Conservation (phyloP, 2,888 invertebrate genomes). For the Cantharis lateralis region DNA sequence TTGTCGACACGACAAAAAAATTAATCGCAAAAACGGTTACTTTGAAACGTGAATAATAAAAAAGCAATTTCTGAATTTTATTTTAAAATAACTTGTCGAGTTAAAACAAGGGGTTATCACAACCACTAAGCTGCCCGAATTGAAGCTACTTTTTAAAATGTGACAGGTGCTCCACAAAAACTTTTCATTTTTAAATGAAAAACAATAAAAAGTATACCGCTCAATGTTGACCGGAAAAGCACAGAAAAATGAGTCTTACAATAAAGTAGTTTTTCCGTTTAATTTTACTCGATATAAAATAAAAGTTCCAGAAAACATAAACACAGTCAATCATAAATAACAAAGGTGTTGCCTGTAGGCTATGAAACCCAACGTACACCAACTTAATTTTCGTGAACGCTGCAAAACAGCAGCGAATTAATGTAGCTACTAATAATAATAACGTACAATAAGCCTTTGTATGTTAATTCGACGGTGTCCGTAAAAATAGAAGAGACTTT, state of each 20-base stretch:
- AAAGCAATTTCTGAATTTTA: constrained; percentile 7
- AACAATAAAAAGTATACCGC: neutral
- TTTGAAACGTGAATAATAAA: constrained; percentile 6
- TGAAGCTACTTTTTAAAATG: neutral
- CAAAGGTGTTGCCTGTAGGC: too few species aligned
- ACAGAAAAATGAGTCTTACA: neutral
- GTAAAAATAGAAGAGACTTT: too few species aligned
- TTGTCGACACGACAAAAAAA: neutral
- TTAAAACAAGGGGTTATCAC: constrained; percentile 11
- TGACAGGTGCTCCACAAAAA: neutral
- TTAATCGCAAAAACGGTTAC: neutral
- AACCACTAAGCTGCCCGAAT: neutral
- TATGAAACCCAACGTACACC: too few species aligned
- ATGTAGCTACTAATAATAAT: too few species aligned
- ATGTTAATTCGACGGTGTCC: too few species aligned
- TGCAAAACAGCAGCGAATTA: too few species aligned
- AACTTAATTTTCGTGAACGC: too few species aligned
- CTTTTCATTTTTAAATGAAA: neutral
- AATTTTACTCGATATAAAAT: too few species aligned
- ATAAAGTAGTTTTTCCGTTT: neutral
- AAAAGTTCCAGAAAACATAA: too few species aligned
- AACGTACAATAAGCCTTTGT: too few species aligned
- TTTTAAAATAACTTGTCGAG: constrained; percentile 12
- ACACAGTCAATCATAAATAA: too few species aligned
- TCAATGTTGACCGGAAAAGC: neutral